These are phyloP conservation scores for Asbolus verrucosus DNA, from an alignment of 1,140 invertebrate genomes.

Conservation along the genomic window DNA sequence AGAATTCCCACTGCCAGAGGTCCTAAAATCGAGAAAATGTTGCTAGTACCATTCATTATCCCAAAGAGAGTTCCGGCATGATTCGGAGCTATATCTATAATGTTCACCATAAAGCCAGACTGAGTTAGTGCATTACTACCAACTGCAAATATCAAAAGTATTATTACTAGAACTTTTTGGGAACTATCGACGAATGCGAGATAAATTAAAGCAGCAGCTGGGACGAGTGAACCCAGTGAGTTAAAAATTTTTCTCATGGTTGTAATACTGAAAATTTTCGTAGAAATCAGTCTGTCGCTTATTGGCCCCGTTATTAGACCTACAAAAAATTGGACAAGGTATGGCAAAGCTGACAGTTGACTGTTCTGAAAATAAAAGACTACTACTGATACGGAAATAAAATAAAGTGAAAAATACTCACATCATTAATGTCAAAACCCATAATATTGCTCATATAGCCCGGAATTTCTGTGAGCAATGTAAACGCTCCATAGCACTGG, in stretches of 20 bases:
- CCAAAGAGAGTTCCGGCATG: conserved; percentile 78
- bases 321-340: not conserved
- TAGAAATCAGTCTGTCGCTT: not conserved
- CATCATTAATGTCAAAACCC: conserved; percentile 52
- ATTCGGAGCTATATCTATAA: conserved; percentile 78
- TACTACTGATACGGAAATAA: not conserved
- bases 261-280: not conserved
- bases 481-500: conserved; percentile 51
- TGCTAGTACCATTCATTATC: conserved; percentile 79
- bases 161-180: conserved; percentile 65
- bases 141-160: conserved; percentile 75
- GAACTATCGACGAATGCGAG: not conserved
- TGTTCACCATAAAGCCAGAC: conserved; percentile 74
- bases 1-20: conserved; percentile 73
- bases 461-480: conserved; percentile 54
- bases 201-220: conserved; percentile 13
- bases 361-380: not conserved
- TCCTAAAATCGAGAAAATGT: conserved; percentile 76
- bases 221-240: conserved; percentile 29
- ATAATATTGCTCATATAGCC: conserved; percentile 53
- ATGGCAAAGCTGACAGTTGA: conserved; percentile 6
- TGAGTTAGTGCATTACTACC: conserved; percentile 80
- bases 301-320: not conserved
- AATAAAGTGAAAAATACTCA: conserved; percentile 41
- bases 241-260: conserved; percentile 19